A percentile compares a stretch with the other conserved stretches of the same genome.
Evolutionary conservation across 2,797 vertebrate species (phyloP).

Genomic region (Natrix natrix): DNA sequence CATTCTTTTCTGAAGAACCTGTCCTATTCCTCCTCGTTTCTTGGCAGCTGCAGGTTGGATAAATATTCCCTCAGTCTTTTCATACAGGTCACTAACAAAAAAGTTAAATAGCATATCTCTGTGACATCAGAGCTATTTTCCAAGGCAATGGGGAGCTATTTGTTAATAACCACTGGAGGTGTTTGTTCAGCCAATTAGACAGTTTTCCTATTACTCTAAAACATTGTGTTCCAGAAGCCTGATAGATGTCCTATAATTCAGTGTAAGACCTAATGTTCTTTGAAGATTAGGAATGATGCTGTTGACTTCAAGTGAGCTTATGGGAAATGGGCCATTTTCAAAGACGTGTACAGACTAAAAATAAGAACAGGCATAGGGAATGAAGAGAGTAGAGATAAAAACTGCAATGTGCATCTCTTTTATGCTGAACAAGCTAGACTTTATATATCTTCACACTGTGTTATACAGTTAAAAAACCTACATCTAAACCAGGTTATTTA

Average conservation of each 20-base stretch:
- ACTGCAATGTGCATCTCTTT: background rate
- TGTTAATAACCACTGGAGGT: background rate
- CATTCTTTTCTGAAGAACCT: background rate
- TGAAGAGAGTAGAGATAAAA: background rate
- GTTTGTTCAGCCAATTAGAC: background rate
- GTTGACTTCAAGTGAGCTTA: background rate
- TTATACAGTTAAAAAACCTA: background rate
- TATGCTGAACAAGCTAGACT: background rate
- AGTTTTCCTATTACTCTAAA: background rate
- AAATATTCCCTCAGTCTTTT: background rate
- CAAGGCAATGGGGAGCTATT: background rate
- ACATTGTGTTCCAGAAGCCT: background rate
- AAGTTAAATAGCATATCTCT: background rate
- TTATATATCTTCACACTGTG: background rate
- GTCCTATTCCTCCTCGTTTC: background rate
- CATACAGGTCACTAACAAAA: background rate
- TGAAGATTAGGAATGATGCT: background rate
- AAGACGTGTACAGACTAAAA: background rate
- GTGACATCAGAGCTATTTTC: background rate
- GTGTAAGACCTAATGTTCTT: background rate
- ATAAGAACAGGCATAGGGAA: background rate
- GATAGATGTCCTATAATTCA: background rate
- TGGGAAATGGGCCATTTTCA: fast-evolving
- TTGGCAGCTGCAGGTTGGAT: background rate
- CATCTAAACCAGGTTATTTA: background rate